Evolutionary conservation across 2,888 invertebrate species (phyloP).

Genomic region (Prosapia bicincta): DNA sequence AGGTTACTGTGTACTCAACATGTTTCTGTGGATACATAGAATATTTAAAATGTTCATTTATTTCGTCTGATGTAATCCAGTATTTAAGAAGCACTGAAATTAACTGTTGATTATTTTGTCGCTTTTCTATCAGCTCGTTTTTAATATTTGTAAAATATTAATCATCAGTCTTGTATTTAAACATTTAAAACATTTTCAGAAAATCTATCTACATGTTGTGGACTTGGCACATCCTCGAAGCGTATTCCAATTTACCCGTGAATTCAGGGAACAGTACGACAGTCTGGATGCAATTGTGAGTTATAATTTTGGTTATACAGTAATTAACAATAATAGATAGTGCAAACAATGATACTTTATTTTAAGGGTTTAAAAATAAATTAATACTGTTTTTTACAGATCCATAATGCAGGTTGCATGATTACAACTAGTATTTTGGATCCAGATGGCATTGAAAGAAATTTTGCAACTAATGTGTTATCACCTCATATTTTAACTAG

Average conservation of each 20-base stretch:
- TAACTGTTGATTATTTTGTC: too few relatives aligned
- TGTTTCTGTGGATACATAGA: too few relatives aligned
- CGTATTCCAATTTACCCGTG: constrained; percentile 45
- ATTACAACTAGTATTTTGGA: constrained; percentile 45
- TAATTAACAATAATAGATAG: background rate
- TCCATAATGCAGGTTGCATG: constrained; percentile 52
- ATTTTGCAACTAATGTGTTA: constrained; percentile 51
- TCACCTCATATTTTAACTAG: constrained; percentile 47
- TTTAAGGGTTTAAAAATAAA: too few relatives aligned
- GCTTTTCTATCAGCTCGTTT: too few relatives aligned
- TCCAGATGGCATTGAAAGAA: constrained; percentile 47
- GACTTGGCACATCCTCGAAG: constrained; percentile 48
- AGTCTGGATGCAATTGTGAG: constrained; percentile 47
- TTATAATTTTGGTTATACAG: background rate
- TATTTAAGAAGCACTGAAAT: too few relatives aligned
- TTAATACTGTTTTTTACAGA: too few relatives aligned
- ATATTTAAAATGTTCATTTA: too few relatives aligned
- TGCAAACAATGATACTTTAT: too few relatives aligned
- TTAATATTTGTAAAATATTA: too few relatives aligned
- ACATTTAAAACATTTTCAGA: constrained; percentile 31
- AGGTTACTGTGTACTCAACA: too few relatives aligned
- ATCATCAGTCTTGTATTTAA: too few relatives aligned
- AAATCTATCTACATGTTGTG: constrained; percentile 47
- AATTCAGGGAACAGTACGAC: constrained; percentile 43
- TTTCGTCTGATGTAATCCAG: too few relatives aligned